These are phyloP conservation scores for Dascyllus trimaculatus DNA, from an alignment of 2,113 vertebrate genomes.

Conservation along the genomic window DNA sequence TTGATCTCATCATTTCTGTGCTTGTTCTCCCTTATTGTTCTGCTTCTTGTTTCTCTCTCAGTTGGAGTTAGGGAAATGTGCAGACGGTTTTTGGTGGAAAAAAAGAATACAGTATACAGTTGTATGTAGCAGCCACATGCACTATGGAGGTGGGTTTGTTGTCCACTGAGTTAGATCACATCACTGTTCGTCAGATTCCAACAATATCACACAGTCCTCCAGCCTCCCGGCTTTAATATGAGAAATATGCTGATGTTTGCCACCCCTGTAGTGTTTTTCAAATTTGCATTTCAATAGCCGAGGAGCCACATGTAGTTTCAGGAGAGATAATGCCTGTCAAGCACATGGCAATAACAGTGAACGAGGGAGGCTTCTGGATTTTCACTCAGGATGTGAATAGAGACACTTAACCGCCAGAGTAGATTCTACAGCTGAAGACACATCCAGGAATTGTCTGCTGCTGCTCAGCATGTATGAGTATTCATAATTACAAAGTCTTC, in stretches of 20 bases:
- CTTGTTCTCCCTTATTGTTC: neutral
- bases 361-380: slow-evolving; percentile 37
- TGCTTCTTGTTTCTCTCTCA: slow-evolving; percentile 19
- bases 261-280: slow-evolving; percentile 53
- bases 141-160: slow-evolving; percentile 8
- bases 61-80: slow-evolving; percentile 37
- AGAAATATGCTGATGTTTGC: slow-evolving; percentile 70
- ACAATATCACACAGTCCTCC: slow-evolving; percentile 29
- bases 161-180: slow-evolving; percentile 55
- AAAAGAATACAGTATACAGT: neutral
- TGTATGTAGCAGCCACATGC: neutral
- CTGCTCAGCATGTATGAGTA: slow-evolving; percentile 69
- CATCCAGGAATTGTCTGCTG: slow-evolving; percentile 49
- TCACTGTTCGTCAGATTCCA: slow-evolving; percentile 24
- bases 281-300: slow-evolving; percentile 78
- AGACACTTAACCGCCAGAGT: slow-evolving; percentile 47
- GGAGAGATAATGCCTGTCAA: slow-evolving; percentile 71
- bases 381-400: slow-evolving; percentile 41
- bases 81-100: neutral
- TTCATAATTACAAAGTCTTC: slow-evolving; percentile 73
- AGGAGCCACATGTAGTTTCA: slow-evolving; percentile 61
- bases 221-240: slow-evolving; percentile 62
- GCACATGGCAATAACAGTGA: slow-evolving; percentile 54
- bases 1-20: slow-evolving; percentile 22
- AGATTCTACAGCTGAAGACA: slow-evolving; percentile 59